Evolutionary conservation across 2,888 invertebrate genomes (phyloP).

Genomic region (Standfussiana lucernea): DNA sequence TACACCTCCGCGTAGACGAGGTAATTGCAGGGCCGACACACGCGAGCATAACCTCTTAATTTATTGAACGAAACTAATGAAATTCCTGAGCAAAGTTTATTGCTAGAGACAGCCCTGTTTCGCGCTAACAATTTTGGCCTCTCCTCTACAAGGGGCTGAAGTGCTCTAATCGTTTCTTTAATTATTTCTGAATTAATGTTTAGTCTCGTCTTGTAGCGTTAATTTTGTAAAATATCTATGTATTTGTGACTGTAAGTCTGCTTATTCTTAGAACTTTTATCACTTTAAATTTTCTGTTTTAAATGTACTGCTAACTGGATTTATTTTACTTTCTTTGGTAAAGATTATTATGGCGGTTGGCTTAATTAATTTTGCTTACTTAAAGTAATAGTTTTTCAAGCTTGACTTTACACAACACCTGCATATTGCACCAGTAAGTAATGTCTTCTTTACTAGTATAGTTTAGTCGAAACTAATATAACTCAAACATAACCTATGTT

Average conservation of each 20-base stretch:
- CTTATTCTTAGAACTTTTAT: conserved; percentile 5
- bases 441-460: conserved; percentile 39
- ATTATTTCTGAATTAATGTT: conserved; percentile 88
- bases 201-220: conserved; percentile 76
- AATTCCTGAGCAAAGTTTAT: conserved; percentile 90
- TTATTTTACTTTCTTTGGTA: background rate
- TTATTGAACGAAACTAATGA: conserved; percentile 91
- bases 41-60: conserved; percentile 90
- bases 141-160: conserved; percentile 69
- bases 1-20: conserved; percentile 85
- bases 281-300: background rate
- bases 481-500: conserved; percentile 20
- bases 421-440: conserved; percentile 36
- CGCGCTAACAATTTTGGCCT: conserved; percentile 86
- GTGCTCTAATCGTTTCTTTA: conserved; percentile 88
- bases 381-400: background rate
- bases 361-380: background rate
- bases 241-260: conserved; percentile 38
- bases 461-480: conserved; percentile 33
- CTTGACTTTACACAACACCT: conserved; percentile 1
- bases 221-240: conserved; percentile 72
- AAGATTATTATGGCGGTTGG: background rate
- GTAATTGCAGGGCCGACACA: conserved; percentile 90
- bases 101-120: conserved; percentile 88
- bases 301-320: conserved; percentile 3